phyloP scores from a whole-genome alignment of 2,888 invertebrate genomes.

The Diaphora mendica region DNA sequence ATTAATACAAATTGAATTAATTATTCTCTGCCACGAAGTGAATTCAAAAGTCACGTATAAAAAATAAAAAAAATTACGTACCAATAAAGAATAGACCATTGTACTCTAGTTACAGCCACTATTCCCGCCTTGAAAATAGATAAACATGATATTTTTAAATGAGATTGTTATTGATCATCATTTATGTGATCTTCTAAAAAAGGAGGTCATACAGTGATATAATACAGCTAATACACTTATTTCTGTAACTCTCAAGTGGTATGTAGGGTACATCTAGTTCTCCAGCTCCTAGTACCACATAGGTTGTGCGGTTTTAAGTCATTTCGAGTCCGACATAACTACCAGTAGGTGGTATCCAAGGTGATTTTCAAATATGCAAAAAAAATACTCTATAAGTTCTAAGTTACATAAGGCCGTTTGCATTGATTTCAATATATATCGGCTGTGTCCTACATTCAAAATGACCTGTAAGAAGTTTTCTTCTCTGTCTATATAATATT shows the following conservation, averaged over 20 bases:
- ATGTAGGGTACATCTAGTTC: background rate
- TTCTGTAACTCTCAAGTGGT: background rate
- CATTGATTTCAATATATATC: background rate
- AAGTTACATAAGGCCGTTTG: background rate
- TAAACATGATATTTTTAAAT: too few species aligned
- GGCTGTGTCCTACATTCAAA: background rate
- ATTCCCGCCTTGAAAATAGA: background rate
- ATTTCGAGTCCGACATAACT: too few species aligned
- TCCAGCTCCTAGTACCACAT: too few species aligned
- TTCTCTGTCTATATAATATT: background rate
- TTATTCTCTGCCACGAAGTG: background rate
- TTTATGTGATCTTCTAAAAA: too few species aligned
- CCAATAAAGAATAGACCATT: background rate
- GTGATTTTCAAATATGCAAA: too few species aligned
- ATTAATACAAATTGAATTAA: too few species aligned
- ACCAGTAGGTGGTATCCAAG: too few species aligned
- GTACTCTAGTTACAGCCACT: background rate
- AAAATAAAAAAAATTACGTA: background rate
- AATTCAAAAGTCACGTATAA: too few species aligned
- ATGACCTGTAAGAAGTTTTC: background rate
- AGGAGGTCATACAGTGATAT: too few species aligned
- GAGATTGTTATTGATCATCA: too few species aligned
- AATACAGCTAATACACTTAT: background rate
- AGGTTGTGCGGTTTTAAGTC: too few species aligned
- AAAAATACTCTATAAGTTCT: background rate